A percentile compares a stretch with the other conserved stretches of the same genome.
These are phyloP conservation scores for Meriones unguiculatus DNA, from an alignment of 2,113 vertebrate species.

Conservation along the genomic window DNA sequence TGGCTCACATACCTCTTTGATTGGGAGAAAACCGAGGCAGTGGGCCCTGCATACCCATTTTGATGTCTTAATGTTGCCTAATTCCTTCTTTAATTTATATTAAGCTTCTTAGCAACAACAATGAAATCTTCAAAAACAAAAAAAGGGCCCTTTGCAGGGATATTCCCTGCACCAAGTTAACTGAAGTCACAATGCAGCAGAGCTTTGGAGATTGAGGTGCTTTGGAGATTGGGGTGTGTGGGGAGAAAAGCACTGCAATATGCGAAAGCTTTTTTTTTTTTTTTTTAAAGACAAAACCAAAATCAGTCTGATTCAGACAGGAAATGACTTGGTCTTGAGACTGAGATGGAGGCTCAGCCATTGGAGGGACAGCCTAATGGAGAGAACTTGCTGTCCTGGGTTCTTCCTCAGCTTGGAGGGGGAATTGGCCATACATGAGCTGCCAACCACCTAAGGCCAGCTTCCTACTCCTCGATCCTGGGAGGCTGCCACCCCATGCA, in stretches of 20 bases:
- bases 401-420: not conserved
- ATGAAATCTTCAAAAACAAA: constrained; percentile 92
- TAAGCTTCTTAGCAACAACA: constrained; percentile 92
- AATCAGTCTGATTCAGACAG: constrained; percentile 74
- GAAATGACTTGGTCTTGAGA: constrained; percentile 79
- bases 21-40: constrained; percentile 84
- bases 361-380: constrained; percentile 52
- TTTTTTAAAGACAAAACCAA: constrained; percentile 65
- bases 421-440: not conserved
- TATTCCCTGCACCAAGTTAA: constrained; percentile 83
- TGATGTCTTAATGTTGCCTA: constrained; percentile 92
- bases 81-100: constrained; percentile 92
- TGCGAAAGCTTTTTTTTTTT: constrained; percentile 45
- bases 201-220: constrained; percentile 61
- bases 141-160: constrained; percentile 86
- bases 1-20: constrained; percentile 87
- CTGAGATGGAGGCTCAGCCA: constrained; percentile 75
- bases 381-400: constrained; percentile 1
- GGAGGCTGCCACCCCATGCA: not conserved
- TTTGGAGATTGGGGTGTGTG: not conserved
- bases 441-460: not conserved
- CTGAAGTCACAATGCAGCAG: constrained; percentile 85
- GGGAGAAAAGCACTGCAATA: constrained; percentile 63
- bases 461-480: not conserved
- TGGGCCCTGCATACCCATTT: constrained; percentile 83